A percentile compares a stretch with the other conserved stretches of the same genome.
phyloP scores from a whole-genome alignment of 1,140 invertebrate genomes.

The Scaptomyza montana region DNA sequence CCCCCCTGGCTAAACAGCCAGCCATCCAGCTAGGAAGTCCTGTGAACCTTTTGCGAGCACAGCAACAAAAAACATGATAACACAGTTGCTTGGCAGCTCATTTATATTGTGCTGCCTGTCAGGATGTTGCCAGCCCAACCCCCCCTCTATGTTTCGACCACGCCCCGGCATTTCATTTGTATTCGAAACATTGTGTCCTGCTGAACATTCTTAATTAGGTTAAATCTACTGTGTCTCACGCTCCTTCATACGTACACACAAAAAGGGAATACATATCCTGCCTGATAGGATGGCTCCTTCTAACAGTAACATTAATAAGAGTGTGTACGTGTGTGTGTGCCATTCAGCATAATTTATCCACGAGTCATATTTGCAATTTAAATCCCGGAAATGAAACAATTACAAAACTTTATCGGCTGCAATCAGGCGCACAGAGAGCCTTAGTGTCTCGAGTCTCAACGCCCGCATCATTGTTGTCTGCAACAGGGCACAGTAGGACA shows the following conservation, averaged over 20 bases:
- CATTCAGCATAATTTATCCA: conserved; percentile 73
- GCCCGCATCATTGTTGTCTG: conserved; percentile 27
- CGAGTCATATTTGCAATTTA: conserved; percentile 82
- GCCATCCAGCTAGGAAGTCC: conserved; percentile 14
- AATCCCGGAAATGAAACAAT: conserved; percentile 83
- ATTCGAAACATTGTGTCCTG: conserved; percentile 82
- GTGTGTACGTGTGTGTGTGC: conserved; percentile 44
- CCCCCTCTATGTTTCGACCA: background rate
- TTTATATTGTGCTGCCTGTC: conserved; percentile 74
- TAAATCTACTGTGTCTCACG: conserved; percentile 80
- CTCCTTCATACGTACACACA: conserved; percentile 1
- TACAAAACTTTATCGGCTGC: conserved; percentile 79
- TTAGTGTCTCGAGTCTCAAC: background rate
- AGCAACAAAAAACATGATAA: conserved; percentile 70
- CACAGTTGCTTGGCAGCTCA: conserved; percentile 79
- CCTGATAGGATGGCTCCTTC: conserved; percentile 5
- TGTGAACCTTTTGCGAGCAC: conserved; percentile 59
- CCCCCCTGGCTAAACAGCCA: conserved; percentile 23
- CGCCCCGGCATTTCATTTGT: conserved; percentile 75
- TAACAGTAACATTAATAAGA: background rate
- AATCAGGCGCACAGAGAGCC: conserved; percentile 48
- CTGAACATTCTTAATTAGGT: conserved; percentile 84
- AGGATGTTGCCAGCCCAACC: conserved; percentile 40
- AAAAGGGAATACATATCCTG: conserved; percentile 38
- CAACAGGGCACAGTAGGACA: background rate